Base-by-base conservation (phyloP, 2,888 invertebrate genomes). In the Drepanosiphum platanoidis region DNA sequence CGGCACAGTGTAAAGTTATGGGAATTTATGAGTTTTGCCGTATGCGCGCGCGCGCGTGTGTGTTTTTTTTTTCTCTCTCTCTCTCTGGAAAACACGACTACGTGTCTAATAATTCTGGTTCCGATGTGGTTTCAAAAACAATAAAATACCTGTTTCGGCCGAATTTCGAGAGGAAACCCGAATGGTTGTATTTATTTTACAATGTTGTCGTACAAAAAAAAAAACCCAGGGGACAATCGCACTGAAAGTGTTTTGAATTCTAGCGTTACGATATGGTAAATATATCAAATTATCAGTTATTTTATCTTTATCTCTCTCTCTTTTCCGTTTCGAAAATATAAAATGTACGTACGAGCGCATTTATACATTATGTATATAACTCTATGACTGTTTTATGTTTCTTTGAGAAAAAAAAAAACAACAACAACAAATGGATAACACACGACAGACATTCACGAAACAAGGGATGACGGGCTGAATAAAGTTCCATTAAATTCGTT, bases 1-100 rank as follows among this genome's bases (percentile, higher is more conserved):
- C 70, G 80, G 70, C 34, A 30, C 58, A 9, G 80, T 39, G 58
- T 71, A 71, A 68, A 58, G 52, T 81, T 39, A 81, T 11, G 27
- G 36, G 58, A 71, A 81, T 81, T 81, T 81, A 81, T 81, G 52
- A 71, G 58, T 81, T 80, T 80, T 58, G 66, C 4, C 4, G 22
- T 18, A n/a, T n/a, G n/a, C n/a, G n/a, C n/a, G n/a, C n/a, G n/a
- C n/a, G n/a, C n/a, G 68, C 27, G 9, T 66, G 18, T 27, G 18
- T 22, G 32, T 68, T 79, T 70, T 52, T 80, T 80, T 30, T 61
- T 64, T 30, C 46, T 46, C 42, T 11, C 11, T 42, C 42, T 64
- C 18, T 64, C 11, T 27, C 61, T 1, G 11, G 3, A 36, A 68
- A 70, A 36, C 80, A 80, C 34, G 52, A 27, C 46, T 18, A 7